phyloP scores from a whole-genome alignment of 2,113 vertebrate genomes.

The Thinocorus orbignyianus region DNA sequence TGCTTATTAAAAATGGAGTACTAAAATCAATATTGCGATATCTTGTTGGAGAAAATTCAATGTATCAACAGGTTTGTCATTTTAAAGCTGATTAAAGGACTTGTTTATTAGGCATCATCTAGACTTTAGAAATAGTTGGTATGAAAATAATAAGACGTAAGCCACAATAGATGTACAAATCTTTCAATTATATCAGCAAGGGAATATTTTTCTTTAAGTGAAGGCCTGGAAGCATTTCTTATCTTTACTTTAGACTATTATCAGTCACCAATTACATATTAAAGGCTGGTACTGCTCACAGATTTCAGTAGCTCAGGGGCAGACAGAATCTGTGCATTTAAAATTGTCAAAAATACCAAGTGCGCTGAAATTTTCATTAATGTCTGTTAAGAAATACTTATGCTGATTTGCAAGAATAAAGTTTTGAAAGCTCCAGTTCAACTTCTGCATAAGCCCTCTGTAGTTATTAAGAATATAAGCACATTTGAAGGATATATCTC shows the following conservation, averaged over 20 bases:
- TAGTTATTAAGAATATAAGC: neutral
- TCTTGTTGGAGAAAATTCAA: conserved; percentile 67
- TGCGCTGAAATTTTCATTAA: neutral
- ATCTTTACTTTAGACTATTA: neutral
- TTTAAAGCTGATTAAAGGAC: conserved; percentile 72
- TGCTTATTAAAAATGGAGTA: conserved; percentile 64
- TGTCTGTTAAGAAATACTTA: neutral
- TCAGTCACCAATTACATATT: neutral
- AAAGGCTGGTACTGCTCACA: neutral
- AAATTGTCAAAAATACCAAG: neutral
- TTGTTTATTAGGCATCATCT: conserved; percentile 69
- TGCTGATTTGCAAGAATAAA: neutral
- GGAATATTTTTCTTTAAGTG: neutral
- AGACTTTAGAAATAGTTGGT: conserved; percentile 51
- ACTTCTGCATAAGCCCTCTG: neutral
- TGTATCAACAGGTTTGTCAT: conserved; percentile 69
- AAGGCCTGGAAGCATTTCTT: neutral
- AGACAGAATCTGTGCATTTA: neutral
- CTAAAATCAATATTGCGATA: conserved; percentile 75
- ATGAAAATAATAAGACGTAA: conserved; percentile 43
- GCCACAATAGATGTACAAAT: conserved; percentile 15
- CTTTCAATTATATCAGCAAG: neutral
- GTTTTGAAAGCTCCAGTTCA: neutral
- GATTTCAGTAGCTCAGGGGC: neutral
- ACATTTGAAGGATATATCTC: neutral